Evolutionary conservation across 2,888 invertebrate species (phyloP).

Genomic region (Aethes cnicana): DNA sequence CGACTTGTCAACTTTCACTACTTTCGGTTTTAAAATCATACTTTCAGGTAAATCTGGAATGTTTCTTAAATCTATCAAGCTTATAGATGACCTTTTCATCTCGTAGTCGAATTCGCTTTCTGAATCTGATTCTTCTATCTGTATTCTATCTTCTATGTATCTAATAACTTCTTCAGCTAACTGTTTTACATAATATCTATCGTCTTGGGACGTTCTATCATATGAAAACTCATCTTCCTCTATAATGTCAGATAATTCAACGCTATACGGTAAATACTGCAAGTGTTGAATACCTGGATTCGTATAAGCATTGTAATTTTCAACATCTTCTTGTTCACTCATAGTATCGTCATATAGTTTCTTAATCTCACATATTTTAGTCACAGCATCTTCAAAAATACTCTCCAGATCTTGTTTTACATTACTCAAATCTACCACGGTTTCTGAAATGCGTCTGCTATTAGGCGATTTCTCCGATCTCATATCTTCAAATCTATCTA

Average conservation of each 20-base stretch:
- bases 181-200: constrained; percentile 51
- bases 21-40: constrained; percentile 69
- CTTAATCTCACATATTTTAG: constrained; percentile 51
- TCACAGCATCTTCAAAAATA: constrained; percentile 63
- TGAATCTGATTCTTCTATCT: constrained; percentile 51
- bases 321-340: constrained; percentile 70
- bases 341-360: constrained; percentile 62
- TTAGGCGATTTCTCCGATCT: constrained; percentile 47
- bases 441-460: constrained; percentile 68
- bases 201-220: constrained; percentile 53
- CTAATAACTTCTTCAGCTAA: constrained; percentile 61
- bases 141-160: constrained; percentile 64
- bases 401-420: constrained; percentile 69
- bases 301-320: constrained; percentile 69
- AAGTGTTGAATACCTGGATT: constrained; percentile 59
- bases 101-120: constrained; percentile 68
- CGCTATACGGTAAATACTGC: constrained; percentile 63
- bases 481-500: constrained; percentile 58
- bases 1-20: constrained; percentile 65
- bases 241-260: constrained; percentile 71
- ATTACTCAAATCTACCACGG: constrained; percentile 66
- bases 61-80: constrained; percentile 68
- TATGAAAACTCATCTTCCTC: constrained; percentile 75
- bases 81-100: constrained; percentile 64
- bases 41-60: constrained; percentile 74